Evolutionary conservation across 2,113 vertebrate species (phyloP), one percentile per base, ranked within the genome.

Genomic region (Rhinopomastus cyanomelas): DNA sequence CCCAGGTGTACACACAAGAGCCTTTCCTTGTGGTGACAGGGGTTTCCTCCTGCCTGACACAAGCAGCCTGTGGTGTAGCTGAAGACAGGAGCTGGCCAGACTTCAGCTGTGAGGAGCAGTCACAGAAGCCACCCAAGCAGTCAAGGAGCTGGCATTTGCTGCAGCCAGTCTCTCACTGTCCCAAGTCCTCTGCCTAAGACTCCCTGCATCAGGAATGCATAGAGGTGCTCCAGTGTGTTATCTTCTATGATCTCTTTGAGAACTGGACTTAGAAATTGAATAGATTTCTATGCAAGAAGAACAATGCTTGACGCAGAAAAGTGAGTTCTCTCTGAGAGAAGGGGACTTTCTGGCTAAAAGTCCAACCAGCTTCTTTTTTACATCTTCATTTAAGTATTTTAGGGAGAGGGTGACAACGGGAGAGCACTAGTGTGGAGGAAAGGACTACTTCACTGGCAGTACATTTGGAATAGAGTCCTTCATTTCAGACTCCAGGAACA

Each of bases 131-230:
- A n/a, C 29, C 4, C 1, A 5, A 89, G 11, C 4, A 9, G 46
- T 8, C 2, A 2, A 16, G 30, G n/a, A 34, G 6, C 5, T 56
- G 81, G 18, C 51, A n/a, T 30, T 1, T 0, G 3, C 36, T 16
- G 15, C 23, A 16, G 9, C 11, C 53, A 65, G 17, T 11, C 20
- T 60, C 56, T 49, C 4, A 1, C 21, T 42, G 11, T 17, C 25
- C 16, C 2, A 2, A 37, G 21, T 4, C 44, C 53, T 37, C 42
- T 1, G 2, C 11, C 4, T 42, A 10, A 17, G 55, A 25, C 21
- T 55, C 42, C 23, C 42, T 22, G 29, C 1, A 0, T 18, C 0
- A 1, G 30, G 22, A 11, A 23, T 46, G 14, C 32, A 15, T 4
- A 53, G 19, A 49, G 13, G 7, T 53, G 36, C 18, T 89, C 46